Base-by-base conservation (phyloP, 2,113 vertebrate genomes). In the Dipodomys spectabilis region DNA sequence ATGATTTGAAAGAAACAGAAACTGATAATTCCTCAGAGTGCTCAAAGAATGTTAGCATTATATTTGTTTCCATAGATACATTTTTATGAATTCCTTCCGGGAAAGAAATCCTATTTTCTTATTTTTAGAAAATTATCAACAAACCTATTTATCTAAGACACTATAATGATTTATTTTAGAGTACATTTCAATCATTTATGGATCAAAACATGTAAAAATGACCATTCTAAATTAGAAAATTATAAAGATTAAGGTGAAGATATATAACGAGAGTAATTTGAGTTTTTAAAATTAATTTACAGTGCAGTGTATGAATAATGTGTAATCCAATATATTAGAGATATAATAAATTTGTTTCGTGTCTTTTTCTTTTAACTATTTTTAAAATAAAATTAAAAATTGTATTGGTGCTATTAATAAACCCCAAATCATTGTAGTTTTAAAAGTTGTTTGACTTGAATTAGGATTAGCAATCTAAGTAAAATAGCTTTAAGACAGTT, bases 321-420 rank as follows among this genome's bases (percentile, higher is more conserved):
- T 0, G 0, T 80, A 90, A 93, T 10, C 30, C 13, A 88, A 93
- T 0, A 5, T 27, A 84, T 19, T 69, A 69, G 57, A 69, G 57
- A 85, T 74, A 91, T 22, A 90, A 2, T 23, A 81, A 75, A 95
- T 95, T 92, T 90, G 10, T 83, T 96, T 68, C 92, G 80, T 83
- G 94, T 95, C 0, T 0, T 84, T 96, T 93, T 95, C 86, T 12
- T 93, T 91, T 92, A 96, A 7, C 35, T 5, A 2, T 74, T 60
- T 89, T 90, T 85, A 78, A 68, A 89, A 90, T 92, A 96, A 97
- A 97, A 96, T 91, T 45, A 60, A 88, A 96, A 10, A 86, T 71
- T 90, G 22, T 95, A 94, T 39, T 39, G 5, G 5, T 39, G 39
- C 39, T 39, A 39, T 6, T 39, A 39, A 39, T 39, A 39, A 39